These are phyloP conservation scores for Trachymyrmex septentrionalis DNA, from an alignment of 1,140 invertebrate genomes.

Conservation along the genomic window DNA sequence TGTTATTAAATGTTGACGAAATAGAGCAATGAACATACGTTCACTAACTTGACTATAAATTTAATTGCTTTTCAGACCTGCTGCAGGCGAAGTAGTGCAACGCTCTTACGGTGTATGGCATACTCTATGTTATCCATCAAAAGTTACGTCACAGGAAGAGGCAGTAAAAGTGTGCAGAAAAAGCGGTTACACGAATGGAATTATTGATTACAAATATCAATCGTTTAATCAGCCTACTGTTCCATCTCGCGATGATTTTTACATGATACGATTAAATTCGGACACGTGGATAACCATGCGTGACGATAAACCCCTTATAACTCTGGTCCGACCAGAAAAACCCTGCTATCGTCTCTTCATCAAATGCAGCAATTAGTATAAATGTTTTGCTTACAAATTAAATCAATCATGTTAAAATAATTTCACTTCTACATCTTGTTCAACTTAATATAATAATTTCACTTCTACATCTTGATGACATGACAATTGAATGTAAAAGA, in stretches of 20 bases:
- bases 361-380: slow-evolving; percentile 68
- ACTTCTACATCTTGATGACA: neutral
- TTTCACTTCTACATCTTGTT: neutral
- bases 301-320: slow-evolving; percentile 70
- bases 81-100: slow-evolving; percentile 87
- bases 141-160: slow-evolving; percentile 58
- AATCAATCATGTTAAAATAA: neutral
- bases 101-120: slow-evolving; percentile 88
- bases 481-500: neutral
- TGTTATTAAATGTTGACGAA: neutral
- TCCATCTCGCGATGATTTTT: slow-evolving; percentile 74
- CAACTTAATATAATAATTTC: neutral
- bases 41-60: neutral
- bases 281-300: slow-evolving; percentile 71
- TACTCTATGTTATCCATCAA: slow-evolving; percentile 86
- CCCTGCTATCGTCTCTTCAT: slow-evolving; percentile 77
- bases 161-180: slow-evolving; percentile 65
- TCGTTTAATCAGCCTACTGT: slow-evolving; percentile 39
- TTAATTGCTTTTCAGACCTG: slow-evolving; percentile 79
- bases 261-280: slow-evolving; percentile 75
- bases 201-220: neutral
- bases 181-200: slow-evolving; percentile 72
- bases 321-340: slow-evolving; percentile 54
- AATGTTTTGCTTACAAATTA: neutral
- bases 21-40: neutral